Evolutionary conservation across 2,888 invertebrate species (phyloP), one percentile per base, ranked within the genome.

Genomic region (Eupithecia subumbrata): DNA sequence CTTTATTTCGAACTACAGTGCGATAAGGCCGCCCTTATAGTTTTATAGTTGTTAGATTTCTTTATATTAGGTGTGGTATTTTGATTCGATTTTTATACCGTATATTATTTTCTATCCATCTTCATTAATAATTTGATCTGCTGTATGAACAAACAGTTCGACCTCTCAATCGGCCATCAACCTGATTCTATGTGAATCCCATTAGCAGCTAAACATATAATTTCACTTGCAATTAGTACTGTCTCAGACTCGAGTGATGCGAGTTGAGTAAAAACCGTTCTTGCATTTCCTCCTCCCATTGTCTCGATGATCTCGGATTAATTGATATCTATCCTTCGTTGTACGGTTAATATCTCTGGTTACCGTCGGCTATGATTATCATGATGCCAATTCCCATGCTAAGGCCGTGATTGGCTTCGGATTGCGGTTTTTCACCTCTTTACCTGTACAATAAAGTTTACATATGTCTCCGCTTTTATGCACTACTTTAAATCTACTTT

Each of bases 241-340:
- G 83, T 87, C 86, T 90, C 85, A 87, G 71, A 63, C 25, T 87
- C 76, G 87, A 86, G 85, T 85, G 86, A 81, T 88, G 87, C 84
- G 87, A 85, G 83, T 85, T 84, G 84, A 68, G 75, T 83, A 87
- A 93, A 92, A 91, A 94, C 72, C 84, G 88, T 88, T 89, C 84
- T 82, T 90, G 84, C 86, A 89, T 93, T 91, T 93, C 93, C 92
- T 88, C 88, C 90, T 90, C 83, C 92, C 84, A 94, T 93, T 93
- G 94, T 94, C 88, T 92, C 79, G 85, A 85, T 87, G 87, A 92
- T 92, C 92, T 91, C 86, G 88, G 89, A 91, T 91, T 91, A 91
- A 88, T 90, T 88, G 88, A 72, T 74, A 79, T 76, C 73, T 79
- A 79, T 77, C 76, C 74, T 79, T 75, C 43, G 70, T 22, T 82